phyloP scores from a whole-genome alignment of 2,888 invertebrate genomes.

The Trachelus iudaicus region DNA sequence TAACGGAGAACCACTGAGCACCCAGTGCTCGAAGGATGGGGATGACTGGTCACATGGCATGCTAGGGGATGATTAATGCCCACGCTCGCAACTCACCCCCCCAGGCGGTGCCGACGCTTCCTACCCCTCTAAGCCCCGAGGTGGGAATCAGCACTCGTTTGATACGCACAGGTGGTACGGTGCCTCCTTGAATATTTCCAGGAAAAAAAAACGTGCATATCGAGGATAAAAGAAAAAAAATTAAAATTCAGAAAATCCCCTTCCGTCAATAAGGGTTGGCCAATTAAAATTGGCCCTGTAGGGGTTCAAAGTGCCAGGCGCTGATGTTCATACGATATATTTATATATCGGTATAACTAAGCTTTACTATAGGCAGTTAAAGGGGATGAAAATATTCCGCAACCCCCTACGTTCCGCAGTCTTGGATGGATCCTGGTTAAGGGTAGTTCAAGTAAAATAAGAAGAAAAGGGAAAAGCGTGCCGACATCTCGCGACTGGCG shows the following conservation, averaged over 20 bases:
- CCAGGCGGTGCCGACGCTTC: conserved; percentile 9
- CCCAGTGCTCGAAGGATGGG: conserved; percentile 23
- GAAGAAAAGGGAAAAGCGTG: background rate
- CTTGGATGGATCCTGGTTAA: background rate
- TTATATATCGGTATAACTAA: too few species aligned
- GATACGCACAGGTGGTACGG: background rate
- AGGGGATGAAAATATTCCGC: too few species aligned
- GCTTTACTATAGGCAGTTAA: too few species aligned
- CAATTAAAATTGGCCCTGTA: too few species aligned
- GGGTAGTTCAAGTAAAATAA: conserved; percentile 1
- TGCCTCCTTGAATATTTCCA: background rate
- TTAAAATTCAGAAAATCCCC: too few species aligned
- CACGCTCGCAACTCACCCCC: conserved; percentile 26
- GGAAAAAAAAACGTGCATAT: too few species aligned
- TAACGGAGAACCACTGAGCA: conserved; percentile 36
- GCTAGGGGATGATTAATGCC: conserved; percentile 48
- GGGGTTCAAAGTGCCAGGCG: too few species aligned
- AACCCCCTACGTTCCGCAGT: too few species aligned
- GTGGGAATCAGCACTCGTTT: background rate
- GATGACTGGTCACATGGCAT: conserved; percentile 36
- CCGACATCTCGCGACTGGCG: conserved; percentile 8
- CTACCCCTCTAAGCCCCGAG: too few species aligned
- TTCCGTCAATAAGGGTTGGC: too few species aligned
- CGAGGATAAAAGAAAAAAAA: too few species aligned
- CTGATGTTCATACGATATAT: too few species aligned